phyloP scores from a whole-genome alignment of 2,113 vertebrate species.

The Bos indicus region DNA sequence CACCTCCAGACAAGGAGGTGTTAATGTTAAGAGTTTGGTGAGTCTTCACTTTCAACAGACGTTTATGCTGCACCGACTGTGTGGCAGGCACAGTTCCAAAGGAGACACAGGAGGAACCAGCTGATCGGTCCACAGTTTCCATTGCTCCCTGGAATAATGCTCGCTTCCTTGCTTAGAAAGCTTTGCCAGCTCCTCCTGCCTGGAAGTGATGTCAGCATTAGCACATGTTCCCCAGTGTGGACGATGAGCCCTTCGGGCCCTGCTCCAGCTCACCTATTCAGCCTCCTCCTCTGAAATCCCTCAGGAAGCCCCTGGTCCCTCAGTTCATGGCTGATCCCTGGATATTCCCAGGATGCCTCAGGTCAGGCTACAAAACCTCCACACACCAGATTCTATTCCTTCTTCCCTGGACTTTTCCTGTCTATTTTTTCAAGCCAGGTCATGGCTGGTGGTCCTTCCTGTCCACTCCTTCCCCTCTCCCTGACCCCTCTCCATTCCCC shows the following conservation, averaged over 20 bases:
- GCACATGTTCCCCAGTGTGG: accelerated
- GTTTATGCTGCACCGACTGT: background rate
- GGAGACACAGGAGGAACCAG: background rate
- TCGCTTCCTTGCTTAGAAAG: background rate
- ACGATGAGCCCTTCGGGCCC: accelerated
- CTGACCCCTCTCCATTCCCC: background rate
- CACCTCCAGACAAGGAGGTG: background rate
- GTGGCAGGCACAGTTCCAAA: background rate
- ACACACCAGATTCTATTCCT: background rate
- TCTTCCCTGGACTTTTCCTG: background rate
- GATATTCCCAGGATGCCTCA: background rate
- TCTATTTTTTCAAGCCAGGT: background rate
- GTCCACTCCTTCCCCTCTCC: background rate
- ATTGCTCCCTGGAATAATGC: background rate
- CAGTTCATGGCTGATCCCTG: background rate
- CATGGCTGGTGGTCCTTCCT: no score
- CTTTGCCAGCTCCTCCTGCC: background rate
- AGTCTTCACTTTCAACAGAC: background rate
- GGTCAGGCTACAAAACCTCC: background rate
- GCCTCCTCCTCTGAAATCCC: background rate
- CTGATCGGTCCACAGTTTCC: no score
- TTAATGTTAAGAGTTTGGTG: accelerated
- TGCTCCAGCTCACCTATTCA: background rate
- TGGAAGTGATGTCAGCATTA: background rate
- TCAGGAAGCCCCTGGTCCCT: background rate